Evolutionary conservation across 53 echinoderm and acorn worm genomes (phyloP).

Genomic region (Temnopleurus reevesii): DNA sequence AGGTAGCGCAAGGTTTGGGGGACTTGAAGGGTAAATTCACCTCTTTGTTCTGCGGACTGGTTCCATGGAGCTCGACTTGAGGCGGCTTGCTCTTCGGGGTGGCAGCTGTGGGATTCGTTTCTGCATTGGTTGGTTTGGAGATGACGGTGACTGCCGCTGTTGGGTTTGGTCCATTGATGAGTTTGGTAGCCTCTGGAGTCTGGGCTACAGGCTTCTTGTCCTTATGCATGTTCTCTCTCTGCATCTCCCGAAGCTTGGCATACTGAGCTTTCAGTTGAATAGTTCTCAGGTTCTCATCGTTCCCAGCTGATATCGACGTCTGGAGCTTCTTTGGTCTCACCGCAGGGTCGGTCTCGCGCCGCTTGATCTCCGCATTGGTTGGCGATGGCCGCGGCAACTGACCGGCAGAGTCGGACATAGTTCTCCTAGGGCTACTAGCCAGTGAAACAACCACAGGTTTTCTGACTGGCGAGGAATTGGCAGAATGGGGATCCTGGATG

Average conservation of each 20-base stretch:
- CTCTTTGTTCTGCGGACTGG: slow-evolving; percentile 22
- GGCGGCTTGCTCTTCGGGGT: background rate
- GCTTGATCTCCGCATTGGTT: background rate
- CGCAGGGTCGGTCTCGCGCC: slow-evolving; percentile 7
- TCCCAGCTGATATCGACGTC: background rate
- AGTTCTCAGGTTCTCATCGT: slow-evolving; percentile 57
- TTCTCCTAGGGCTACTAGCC: background rate
- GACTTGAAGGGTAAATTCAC: slow-evolving; percentile 28
- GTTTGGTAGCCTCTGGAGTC: background rate
- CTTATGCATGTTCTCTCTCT: slow-evolving; percentile 26
- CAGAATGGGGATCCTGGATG: slow-evolving; percentile 27
- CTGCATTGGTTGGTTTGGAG: background rate
- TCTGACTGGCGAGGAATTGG: background rate
- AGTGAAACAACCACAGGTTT: background rate
- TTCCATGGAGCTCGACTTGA: background rate
- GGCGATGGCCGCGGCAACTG: background rate
- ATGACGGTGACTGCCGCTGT: background rate
- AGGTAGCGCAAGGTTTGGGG: background rate
- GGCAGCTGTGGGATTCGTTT: background rate
- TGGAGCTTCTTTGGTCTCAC: slow-evolving; percentile 22
- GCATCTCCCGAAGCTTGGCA: slow-evolving; percentile 84
- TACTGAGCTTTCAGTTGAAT: slow-evolving; percentile 86
- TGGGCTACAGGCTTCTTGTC: background rate
- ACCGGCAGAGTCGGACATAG: slow-evolving; percentile 1
- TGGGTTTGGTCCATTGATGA: background rate